Conservation (phyloP, 2,113 vertebrate genomes). For the Menidia beryllina region DNA sequence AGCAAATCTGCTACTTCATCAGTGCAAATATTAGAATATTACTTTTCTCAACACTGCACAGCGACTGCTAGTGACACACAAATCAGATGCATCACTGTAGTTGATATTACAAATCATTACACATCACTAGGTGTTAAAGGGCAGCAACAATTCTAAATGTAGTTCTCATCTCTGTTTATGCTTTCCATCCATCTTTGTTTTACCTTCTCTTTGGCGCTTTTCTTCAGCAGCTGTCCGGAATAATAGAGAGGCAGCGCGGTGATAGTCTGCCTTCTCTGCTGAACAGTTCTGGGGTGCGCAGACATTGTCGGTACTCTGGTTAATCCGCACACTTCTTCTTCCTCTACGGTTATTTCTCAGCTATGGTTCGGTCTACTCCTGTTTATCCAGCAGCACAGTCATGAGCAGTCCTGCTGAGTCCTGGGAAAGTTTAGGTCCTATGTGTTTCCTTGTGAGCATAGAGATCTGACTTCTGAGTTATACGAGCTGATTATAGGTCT, state of each 20-base stretch:
- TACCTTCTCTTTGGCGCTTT: constrained; percentile 63
- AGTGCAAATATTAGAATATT: neutral
- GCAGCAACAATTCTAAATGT: neutral
- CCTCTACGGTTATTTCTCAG: neutral
- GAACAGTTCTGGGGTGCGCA: constrained; percentile 21
- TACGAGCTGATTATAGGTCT: neutral
- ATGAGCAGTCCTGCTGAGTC: neutral
- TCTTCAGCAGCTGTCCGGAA: constrained; percentile 68
- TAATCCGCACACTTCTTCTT: neutral
- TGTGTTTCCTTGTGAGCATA: neutral
- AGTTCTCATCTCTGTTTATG: neutral
- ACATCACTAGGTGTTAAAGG: neutral
- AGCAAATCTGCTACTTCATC: neutral
- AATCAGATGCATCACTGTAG: neutral
- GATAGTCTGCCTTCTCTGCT: constrained; percentile 62
- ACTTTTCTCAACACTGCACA: neutral
- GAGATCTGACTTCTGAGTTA: neutral
- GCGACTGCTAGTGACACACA: neutral
- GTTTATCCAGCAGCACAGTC: neutral
- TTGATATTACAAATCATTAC: constrained; percentile 2
- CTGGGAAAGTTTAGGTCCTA: constrained; percentile 2
- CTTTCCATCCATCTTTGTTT: neutral
- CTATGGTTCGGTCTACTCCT: neutral
- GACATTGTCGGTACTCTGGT: constrained; percentile 41
- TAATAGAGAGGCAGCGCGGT: constrained; percentile 76